Base-by-base conservation (phyloP, 2,888 invertebrate genomes). In the Linyphia triangularis region DNA sequence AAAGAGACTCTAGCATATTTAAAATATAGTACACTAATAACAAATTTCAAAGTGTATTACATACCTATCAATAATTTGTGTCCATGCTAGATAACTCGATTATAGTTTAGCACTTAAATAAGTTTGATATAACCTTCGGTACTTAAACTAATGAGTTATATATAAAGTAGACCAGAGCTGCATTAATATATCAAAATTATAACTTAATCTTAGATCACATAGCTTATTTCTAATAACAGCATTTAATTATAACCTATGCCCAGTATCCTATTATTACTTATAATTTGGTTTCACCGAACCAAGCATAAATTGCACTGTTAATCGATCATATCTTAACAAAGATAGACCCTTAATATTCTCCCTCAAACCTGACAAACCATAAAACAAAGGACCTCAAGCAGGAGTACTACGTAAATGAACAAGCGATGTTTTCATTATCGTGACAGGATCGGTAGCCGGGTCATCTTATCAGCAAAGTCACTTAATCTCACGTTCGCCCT, bases 381-480 rank as follows among this genome's bases (percentile, higher is more conserved):
- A n/a, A 63, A 33, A 37, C 63, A 61, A 63, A 63, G 77, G 63
- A 63, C 26, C 63, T 22, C 22, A 63, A 77, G 37, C n/a, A 63
- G 77, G 63, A 61, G 63, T 40, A 37, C 40, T n/a, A 37, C 22
- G 40, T 37, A 63, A 77, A 63, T 77, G 77, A 40, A 77, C 61
- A 37, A 61, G 63, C 63, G 40, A 77, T 63, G 33, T 33, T 63
- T 77, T 59, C 77, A 61, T 63, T 77, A 77, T 77, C 77, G 26
- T 40, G 61, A 37, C 63, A 77, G 24, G 61, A 77, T 77, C 77
- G 61, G 37, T 16, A 24, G 16, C 19, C 30, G 59, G 77, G 77
- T 77, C 77, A 77, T 30, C 63, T 77, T 77, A 77, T 77, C 77
- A 26, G 22, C 61, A 22, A 24, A 37, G 61, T 61, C 63, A 63